These are phyloP conservation scores for Chromis chromis DNA, from an alignment of 2,797 vertebrate genomes.

Conservation along the genomic window DNA sequence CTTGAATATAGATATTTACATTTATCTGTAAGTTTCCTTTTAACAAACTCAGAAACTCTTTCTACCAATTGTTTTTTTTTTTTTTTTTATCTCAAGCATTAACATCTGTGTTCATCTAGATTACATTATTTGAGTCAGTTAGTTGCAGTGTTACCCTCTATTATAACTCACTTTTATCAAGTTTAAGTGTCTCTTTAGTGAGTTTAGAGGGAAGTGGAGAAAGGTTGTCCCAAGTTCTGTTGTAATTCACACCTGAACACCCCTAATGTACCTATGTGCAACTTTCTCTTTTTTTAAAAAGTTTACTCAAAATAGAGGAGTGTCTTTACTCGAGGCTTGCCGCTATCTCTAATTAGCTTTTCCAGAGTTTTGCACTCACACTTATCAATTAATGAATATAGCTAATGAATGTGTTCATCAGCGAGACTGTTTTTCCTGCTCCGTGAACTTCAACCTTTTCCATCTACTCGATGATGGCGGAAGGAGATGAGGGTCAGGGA, in stretches of 20 bases:
- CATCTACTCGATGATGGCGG: conserved; percentile 57
- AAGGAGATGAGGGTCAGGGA: conserved; percentile 60
- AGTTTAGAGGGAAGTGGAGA: conserved; percentile 1
- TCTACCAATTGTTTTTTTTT: not conserved
- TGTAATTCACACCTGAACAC: not conserved
- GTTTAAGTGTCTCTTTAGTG: conserved; percentile 22
- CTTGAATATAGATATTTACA: conserved; percentile 97
- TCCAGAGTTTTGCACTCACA: conserved; percentile 53
- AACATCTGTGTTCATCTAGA: not conserved
- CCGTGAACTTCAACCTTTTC: conserved; percentile 75
- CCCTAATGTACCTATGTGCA: conserved; percentile 25
- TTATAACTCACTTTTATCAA: conserved; percentile 5
- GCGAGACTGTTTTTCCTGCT: conserved; percentile 65
- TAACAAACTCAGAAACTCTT: not conserved
- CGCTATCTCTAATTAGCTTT: conserved; percentile 76
- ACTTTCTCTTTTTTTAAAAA: conserved; percentile 28
- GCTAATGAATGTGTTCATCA: conserved; percentile 77
- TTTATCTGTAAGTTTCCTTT: conserved; percentile 92
- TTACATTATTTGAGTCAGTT: conserved; percentile 25
- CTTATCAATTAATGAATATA: conserved; percentile 78
- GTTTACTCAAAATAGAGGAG: conserved; percentile 50
- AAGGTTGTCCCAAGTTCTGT: conserved; percentile 1
- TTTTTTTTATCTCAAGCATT: not conserved
- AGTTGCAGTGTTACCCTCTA: conserved; percentile 1
- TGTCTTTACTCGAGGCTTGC: conserved; percentile 37